Percentiles rank a stretch among this genome's conserved stretches.
Conservation (phyloP, 1,140 invertebrate species). For the Armadillidium nasatum region DNA sequence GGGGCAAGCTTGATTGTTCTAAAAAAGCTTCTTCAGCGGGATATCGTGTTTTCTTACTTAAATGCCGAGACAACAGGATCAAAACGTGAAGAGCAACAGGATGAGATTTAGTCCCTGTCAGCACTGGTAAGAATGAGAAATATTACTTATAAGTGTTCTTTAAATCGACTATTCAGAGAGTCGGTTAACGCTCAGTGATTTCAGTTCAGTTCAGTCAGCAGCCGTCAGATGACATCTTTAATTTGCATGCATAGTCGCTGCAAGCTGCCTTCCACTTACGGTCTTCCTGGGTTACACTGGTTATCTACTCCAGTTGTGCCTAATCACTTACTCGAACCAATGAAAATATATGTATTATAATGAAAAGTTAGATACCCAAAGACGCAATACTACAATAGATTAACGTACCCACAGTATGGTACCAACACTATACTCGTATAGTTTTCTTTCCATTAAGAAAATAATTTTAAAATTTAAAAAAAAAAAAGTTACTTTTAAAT, state of each 20-base stretch:
- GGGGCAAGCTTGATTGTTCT: background rate
- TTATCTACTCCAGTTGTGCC: background rate
- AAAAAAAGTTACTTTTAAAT: too few relatives aligned
- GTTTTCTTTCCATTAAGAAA: too few relatives aligned
- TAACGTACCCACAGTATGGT: background rate
- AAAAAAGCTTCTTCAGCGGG: background rate
- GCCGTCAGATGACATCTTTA: background rate
- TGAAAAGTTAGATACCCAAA: background rate
- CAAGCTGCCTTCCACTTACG: conserved; percentile 7
- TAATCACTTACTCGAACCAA: background rate
- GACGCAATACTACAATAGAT: background rate
- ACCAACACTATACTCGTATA: too few relatives aligned
- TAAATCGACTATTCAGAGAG: background rate
- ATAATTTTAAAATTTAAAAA: too few relatives aligned
- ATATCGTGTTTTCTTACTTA: too few relatives aligned
- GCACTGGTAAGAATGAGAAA: too few relatives aligned
- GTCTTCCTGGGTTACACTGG: background rate
- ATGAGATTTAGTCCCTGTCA: too few relatives aligned
- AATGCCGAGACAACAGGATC: too few relatives aligned
- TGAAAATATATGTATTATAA: background rate
- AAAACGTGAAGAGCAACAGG: too few relatives aligned
- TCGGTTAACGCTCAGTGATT: background rate
- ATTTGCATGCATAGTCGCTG: background rate
- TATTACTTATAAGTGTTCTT: background rate
- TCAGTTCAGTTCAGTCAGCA: background rate